These are phyloP conservation scores for Cynopterus brachyotis DNA, from an alignment of 2,113 vertebrate species.

Conservation along the genomic window DNA sequence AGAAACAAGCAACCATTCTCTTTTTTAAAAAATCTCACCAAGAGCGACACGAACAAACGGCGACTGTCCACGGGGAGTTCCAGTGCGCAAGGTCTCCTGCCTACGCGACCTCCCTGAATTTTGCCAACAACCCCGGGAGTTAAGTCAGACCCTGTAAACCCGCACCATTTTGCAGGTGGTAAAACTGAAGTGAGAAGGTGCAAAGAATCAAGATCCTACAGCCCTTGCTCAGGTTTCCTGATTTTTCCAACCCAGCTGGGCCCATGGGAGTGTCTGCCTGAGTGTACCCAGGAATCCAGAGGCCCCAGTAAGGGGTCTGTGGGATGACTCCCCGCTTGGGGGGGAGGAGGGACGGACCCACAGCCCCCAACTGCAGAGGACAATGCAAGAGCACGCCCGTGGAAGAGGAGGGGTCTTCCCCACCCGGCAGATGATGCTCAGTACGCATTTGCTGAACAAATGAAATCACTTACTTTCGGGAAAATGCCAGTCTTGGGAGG, in stretches of 20 bases:
- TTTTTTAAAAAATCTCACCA: not conserved
- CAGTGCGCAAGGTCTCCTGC: not conserved
- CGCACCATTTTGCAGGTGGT: not conserved
- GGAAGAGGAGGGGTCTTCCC: too few species aligned
- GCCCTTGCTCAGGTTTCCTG: not conserved
- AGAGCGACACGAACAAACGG: not conserved
- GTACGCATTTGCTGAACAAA: not conserved
- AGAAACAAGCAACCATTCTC: not conserved
- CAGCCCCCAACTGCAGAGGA: too few species aligned
- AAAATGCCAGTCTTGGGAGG: not conserved
- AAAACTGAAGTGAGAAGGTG: not conserved
- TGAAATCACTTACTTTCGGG: not conserved
- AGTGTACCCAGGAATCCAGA: not conserved
- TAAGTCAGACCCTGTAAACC: not conserved
- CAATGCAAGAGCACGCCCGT: not conserved
- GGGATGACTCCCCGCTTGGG: not conserved
- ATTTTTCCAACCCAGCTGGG: not conserved
- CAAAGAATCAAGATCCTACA: not conserved
- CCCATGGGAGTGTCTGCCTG: not conserved
- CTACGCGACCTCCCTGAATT: not conserved
- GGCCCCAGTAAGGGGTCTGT: not conserved
- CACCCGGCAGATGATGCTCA: fast-evolving
- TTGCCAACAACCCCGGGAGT: not conserved
- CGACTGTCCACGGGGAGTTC: fast-evolving
- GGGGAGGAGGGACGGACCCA: not conserved